Evolutionary conservation across 2,888 invertebrate genomes (phyloP), one percentile per base, ranked within the genome.

Genomic region (Autographa pulchrina): DNA sequence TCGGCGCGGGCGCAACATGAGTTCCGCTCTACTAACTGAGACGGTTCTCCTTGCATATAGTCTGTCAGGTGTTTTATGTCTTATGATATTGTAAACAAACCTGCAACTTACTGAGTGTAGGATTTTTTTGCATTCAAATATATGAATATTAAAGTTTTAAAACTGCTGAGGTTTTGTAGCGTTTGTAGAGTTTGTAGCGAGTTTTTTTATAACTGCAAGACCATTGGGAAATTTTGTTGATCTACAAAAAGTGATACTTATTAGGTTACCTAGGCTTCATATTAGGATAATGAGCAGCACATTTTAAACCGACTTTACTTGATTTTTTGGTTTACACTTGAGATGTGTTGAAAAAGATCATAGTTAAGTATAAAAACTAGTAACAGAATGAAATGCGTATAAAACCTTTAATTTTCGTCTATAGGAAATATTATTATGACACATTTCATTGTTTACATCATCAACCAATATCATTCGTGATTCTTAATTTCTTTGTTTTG

Each of bases 21-120:
- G 92, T 91, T 91, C 84, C 85, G 95, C 94, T 95, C 95, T 94
- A 92, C 88, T 94, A 92, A 93, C 75, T 75, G 71, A 77, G 61
- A 66, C 58, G 67, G 79, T 70, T 82, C 77, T 78, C 62, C 80
- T 84, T 80, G 74, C 56, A 72, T 77, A 63, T 83, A 76, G 75
- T 80, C 79, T 66, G 35, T 72, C 68, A 73, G 64, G 68, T 77
- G 59, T 68, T 75, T 64, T 74, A 38, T 77, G 69, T 78, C 75
- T 68, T 74, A 70, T 65, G 43, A 32, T 70, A 70, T 73, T 65
- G 63, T 69, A 43, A 63, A 38, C 14, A 20, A n/a, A 65, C 18
- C 2, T 35, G 25, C 13, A 13, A 25, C 48, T 11, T 25, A 25
- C n/a, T 8, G 25, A 13, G 18, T 13, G 20, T n/a, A 43, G 13